Conservation (phyloP, 2,113 vertebrate species). For the Austrofundulus limnaeus region DNA sequence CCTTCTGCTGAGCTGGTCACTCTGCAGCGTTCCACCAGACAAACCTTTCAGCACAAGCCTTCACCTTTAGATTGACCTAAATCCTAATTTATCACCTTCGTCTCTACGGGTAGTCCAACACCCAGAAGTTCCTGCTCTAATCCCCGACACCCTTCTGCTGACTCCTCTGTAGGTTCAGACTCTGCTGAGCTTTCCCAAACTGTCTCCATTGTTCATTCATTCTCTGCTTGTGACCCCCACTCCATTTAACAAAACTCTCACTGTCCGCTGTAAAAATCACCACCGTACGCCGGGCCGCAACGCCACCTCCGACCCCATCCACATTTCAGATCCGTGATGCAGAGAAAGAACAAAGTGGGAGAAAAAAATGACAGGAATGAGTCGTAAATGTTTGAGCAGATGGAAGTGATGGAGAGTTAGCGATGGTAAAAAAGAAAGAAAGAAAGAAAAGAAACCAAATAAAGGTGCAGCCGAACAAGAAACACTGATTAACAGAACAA, state of each 20-base stretch:
- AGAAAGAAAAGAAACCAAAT: slow-evolving; percentile 31
- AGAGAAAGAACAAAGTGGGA: too few relatives aligned
- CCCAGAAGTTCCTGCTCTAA: neutral
- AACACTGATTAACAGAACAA: neutral
- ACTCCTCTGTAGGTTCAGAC: neutral
- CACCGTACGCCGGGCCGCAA: neutral
- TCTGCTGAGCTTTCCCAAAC: slow-evolving; percentile 4
- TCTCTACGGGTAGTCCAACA: too few relatives aligned
- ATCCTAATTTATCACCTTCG: accelerated
- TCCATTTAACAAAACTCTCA: slow-evolving; percentile 21
- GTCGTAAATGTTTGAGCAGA: neutral
- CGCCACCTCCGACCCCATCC: neutral
- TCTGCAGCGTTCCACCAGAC: slow-evolving; percentile 26
- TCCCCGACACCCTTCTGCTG: neutral
- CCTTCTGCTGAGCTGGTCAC: too few relatives aligned
- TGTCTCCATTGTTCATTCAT: slow-evolving; percentile 27
- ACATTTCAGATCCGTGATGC: accelerated
- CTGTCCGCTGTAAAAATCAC: slow-evolving; percentile 19
- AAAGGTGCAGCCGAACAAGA: slow-evolving; percentile 16
- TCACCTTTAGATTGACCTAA: neutral
- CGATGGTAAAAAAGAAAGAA: too few relatives aligned
- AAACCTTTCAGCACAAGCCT: slow-evolving; percentile 4
- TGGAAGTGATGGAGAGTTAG: neutral
- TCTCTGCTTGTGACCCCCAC: neutral
- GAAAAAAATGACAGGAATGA: neutral